Conservation (phyloP, 2,113 vertebrate species). For the Chascanopsetta lugubris region DNA sequence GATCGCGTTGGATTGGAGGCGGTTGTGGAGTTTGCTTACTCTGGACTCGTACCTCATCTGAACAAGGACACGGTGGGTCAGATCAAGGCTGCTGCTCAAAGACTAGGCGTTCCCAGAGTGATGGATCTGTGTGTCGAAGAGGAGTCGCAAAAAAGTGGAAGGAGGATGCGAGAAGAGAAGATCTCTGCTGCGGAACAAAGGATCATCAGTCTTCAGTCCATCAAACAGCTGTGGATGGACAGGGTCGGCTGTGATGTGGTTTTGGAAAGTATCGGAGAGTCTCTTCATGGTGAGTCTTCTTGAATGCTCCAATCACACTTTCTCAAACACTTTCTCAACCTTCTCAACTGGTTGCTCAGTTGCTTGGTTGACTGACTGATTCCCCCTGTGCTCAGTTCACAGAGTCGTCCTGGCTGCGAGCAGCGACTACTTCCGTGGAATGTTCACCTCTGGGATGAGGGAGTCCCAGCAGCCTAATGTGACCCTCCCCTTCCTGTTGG, state of each 20-base stretch:
- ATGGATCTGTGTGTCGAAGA: conserved; percentile 65
- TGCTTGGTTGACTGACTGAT: too few relatives aligned
- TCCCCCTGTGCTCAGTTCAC: conserved; percentile 81
- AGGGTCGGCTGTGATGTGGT: conserved; percentile 86
- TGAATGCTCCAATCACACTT: too few relatives aligned
- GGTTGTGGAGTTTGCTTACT: conserved; percentile 87
- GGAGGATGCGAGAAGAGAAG: background rate
- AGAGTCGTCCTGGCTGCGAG: conserved; percentile 86
- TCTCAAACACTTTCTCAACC: too few relatives aligned
- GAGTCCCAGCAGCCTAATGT: conserved; percentile 80
- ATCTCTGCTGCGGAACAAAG: conserved; percentile 77
- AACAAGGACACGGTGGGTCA: conserved; percentile 31
- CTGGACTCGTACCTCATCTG: conserved; percentile 73
- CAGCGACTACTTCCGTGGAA: conserved; percentile 89
- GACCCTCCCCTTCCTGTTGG: conserved; percentile 74
- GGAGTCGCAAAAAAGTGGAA: background rate
- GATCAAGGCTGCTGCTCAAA: conserved; percentile 74
- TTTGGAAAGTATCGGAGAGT: conserved; percentile 77
- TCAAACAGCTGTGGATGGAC: conserved; percentile 76
- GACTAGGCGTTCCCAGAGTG: conserved; percentile 79
- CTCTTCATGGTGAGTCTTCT: conserved; percentile 80
- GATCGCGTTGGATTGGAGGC: conserved; percentile 74
- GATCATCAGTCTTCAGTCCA: conserved; percentile 71
- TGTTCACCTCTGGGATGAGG: conserved; percentile 90
- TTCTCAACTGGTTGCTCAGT: too few relatives aligned